Base-by-base conservation (phyloP, 92 coral and sea anemone species). In the Hydrozoanthus gracilis region DNA sequence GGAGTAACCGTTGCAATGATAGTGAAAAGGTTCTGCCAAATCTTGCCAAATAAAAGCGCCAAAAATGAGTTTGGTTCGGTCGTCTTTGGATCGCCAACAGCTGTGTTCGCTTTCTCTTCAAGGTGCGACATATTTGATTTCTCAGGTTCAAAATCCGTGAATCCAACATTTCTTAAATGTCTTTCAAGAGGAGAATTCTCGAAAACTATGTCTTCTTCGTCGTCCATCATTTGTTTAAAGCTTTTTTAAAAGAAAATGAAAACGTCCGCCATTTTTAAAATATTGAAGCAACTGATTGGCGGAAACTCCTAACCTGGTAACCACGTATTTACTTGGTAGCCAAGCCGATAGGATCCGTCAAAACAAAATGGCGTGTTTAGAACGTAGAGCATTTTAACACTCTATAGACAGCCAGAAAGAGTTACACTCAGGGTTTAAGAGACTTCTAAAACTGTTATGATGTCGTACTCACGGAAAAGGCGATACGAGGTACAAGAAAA, bases 131-230 rank as follows among this genome's bases (percentile, higher is more conserved):
- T 54, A 55, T 20, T 86, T 10, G 61, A 20, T 7, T 78, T 87
- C 76, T 83, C 92, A 60, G 93, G 77, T 45, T 95, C 95, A 86
- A 90, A 95, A 91, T 95, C 99, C 4, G 82, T 88, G 83, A 88
- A 93, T 39, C 98, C 98, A 46, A 95, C 95, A 82, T 96, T 94
- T 44, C 88, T 79, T 71, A 96, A 90, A 87, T 96, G 93, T 84
- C 86, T 90, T 62, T 91, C 95, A 84, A 96, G 89, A 70, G 99
- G 99, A 55, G 99, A 96, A 82, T 96, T 96, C n/a, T 89, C 93
- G 65, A 95, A 95, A 48, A 96, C 83, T 49, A 96, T 95, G 15
- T 92, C 98, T 44, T 92, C 98, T 51, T 95, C 97, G 54, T 82
- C 98, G 68, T 89, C 93, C 82, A 87, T 86, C 52, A 75, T 56